These are phyloP conservation scores for Plotosus lineatus DNA, from an alignment of 2,113 vertebrate genomes.

Conservation along the genomic window DNA sequence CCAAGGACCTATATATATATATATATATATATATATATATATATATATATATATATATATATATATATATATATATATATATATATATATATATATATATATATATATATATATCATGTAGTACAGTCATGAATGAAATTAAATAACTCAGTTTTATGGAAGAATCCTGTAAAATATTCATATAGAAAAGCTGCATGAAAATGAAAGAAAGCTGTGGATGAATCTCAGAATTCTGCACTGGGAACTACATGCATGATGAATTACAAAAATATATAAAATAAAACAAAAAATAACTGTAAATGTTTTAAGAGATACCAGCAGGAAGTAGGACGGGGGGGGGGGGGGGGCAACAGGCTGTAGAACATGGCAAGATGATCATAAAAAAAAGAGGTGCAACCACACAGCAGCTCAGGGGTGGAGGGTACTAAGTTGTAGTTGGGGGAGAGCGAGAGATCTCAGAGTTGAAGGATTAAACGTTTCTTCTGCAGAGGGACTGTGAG, in stretches of 20 bases:
- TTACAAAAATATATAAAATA: neutral
- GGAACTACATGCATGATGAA: neutral
- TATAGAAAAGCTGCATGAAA: neutral
- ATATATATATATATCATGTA: too few species aligned
- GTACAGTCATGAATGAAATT: too few species aligned
- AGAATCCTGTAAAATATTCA: neutral
- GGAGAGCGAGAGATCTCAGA: neutral
- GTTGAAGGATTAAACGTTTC: slow-evolving; percentile 23
- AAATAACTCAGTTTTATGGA: too few species aligned
- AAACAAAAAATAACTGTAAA: neutral
- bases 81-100: too few species aligned
- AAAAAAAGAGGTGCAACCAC: neutral
- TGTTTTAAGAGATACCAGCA: neutral
- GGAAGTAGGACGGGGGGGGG: neutral
- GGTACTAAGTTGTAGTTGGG: neutral
- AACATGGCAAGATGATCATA: too few species aligned
- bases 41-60: too few species aligned
- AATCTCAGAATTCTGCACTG: neutral
- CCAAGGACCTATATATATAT: too few species aligned
- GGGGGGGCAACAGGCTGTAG: neutral
- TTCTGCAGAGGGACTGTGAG: slow-evolving; percentile 2
- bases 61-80: too few species aligned
- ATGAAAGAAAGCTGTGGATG: neutral
- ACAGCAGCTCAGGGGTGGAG: neutral
- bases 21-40: too few species aligned